phyloP scores from a whole-genome alignment of 2,888 invertebrate genomes.

The Volucella bombylans region DNA sequence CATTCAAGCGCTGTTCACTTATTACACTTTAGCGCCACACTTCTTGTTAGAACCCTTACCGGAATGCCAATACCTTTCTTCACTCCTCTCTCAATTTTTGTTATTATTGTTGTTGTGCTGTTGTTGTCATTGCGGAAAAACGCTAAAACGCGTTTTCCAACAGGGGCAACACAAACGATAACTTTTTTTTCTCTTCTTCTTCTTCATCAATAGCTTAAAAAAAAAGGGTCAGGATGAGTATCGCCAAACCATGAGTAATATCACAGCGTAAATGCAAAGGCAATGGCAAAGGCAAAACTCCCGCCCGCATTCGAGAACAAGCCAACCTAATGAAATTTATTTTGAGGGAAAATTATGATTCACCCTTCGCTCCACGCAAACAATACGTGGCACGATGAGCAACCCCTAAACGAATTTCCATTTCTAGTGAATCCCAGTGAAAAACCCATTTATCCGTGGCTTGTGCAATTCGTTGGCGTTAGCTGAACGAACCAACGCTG shows the following conservation, averaged over 20 bases:
- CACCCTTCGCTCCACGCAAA: slow-evolving; percentile 62
- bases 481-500: background rate
- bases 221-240: slow-evolving; percentile 58
- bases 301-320: slow-evolving; percentile 56
- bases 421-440: slow-evolving; percentile 54
- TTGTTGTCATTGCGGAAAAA: slow-evolving; percentile 45
- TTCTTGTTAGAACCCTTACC: slow-evolving; percentile 48
- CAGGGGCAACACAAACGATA: slow-evolving; percentile 21
- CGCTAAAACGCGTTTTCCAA: slow-evolving; percentile 42
- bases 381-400: slow-evolving; percentile 54
- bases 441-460: slow-evolving; percentile 53
- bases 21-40: slow-evolving; percentile 46
- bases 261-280: background rate
- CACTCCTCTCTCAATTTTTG: slow-evolving; percentile 14
- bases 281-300: slow-evolving; percentile 16
- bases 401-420: slow-evolving; percentile 69
- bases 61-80: slow-evolving; percentile 29
- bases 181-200: background rate
- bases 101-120: slow-evolving; percentile 11
- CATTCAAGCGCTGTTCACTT: slow-evolving; percentile 53
- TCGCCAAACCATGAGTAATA: slow-evolving; percentile 63
- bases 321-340: slow-evolving; percentile 63
- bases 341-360: slow-evolving; percentile 69
- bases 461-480: slow-evolving; percentile 56
- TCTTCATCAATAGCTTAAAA: background rate